phyloP scores from a whole-genome alignment of 2,113 vertebrate species.

The Alligator sinensis region DNA sequence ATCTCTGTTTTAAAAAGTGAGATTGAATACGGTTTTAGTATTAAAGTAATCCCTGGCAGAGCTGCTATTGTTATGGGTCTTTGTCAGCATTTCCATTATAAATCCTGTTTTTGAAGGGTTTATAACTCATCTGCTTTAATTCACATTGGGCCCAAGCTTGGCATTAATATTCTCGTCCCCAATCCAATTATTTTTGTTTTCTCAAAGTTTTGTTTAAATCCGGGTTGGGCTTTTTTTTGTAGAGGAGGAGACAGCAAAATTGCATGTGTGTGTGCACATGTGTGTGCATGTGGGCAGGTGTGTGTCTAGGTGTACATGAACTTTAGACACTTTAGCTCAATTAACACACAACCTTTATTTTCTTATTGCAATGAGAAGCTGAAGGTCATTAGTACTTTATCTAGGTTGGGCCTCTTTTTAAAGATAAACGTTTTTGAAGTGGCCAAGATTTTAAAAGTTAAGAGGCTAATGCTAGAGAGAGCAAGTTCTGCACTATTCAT shows the following conservation, averaged over 20 bases:
- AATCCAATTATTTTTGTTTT: conserved; percentile 36
- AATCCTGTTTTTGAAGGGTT: conserved; percentile 59
- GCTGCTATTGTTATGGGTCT: conserved; percentile 56
- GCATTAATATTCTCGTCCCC: conserved; percentile 23
- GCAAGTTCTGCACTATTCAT: neutral
- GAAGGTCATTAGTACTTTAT: neutral
- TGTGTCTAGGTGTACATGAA: neutral
- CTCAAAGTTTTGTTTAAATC: conserved; percentile 60
- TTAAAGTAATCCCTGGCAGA: conserved; percentile 64
- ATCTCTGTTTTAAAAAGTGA: conserved; percentile 44
- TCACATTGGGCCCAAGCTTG: conserved; percentile 37
- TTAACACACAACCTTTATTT: neutral
- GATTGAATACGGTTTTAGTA: conserved; percentile 47
- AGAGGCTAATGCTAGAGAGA: conserved; percentile 17
- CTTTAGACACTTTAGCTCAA: neutral
- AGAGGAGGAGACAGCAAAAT: neutral
- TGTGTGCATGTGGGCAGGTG: too few relatives aligned
- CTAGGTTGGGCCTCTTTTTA: neutral
- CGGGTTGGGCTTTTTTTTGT: conserved; percentile 2
- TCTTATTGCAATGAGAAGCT: neutral
- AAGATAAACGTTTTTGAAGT: neutral
- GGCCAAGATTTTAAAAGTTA: conserved; percentile 34
- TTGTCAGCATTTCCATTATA: conserved; percentile 50
- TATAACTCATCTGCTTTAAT: conserved; percentile 65
- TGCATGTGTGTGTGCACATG: neutral